These are phyloP conservation scores for Pollenia griseotomentosa DNA, from an alignment of 2,888 invertebrate genomes.

Conservation along the genomic window DNA sequence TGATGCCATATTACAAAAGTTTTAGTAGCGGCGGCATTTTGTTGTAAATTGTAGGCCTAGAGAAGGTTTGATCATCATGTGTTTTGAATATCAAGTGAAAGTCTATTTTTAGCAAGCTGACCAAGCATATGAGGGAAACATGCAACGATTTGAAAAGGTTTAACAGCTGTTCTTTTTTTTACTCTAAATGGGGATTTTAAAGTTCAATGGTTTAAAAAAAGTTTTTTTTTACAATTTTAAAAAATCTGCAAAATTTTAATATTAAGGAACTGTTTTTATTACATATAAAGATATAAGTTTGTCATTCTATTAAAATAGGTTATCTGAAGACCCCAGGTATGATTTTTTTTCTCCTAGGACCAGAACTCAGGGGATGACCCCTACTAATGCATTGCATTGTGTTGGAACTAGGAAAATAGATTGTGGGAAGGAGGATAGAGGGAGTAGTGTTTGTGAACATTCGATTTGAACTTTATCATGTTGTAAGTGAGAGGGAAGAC, in stretches of 20 bases:
- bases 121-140: conserved; percentile 42
- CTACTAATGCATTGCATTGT: too few species aligned
- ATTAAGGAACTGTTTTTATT: background rate
- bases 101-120: conserved; percentile 48
- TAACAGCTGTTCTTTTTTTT: conserved; percentile 21
- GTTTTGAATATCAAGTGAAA: conserved; percentile 63
- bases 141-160: conserved; percentile 13
- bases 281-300: background rate
- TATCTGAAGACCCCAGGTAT: too few species aligned
- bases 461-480: too few species aligned
- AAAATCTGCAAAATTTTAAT: background rate
- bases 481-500: too few species aligned
- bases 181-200: background rate
- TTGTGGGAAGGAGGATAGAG: too few species aligned
- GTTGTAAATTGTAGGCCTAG: background rate
- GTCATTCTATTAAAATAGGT: too few species aligned
- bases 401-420: too few species aligned
- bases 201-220: background rate
- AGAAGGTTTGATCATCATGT: background rate
- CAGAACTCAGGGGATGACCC: too few species aligned
- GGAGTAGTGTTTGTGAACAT: too few species aligned
- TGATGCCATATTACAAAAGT: conserved; percentile 48
- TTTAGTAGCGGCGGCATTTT: background rate
- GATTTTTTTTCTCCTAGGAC: too few species aligned
- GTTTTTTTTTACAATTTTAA: background rate